These are phyloP conservation scores for Cryptophagus acutangulus DNA, from an alignment of 2,888 invertebrate species.

Conservation along the genomic window DNA sequence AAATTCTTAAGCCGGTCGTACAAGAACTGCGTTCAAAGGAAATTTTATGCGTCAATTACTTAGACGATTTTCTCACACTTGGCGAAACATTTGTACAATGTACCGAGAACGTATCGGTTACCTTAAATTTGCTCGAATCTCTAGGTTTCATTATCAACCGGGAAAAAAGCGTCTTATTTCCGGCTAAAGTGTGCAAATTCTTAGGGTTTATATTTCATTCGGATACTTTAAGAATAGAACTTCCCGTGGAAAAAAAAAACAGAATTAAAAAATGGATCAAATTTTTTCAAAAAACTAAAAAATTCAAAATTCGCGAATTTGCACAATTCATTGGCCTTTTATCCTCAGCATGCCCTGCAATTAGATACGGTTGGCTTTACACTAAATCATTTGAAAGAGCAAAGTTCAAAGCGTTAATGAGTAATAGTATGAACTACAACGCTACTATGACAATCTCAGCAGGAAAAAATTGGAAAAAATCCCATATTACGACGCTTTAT, in stretches of 20 bases:
- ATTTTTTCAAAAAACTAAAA: not conserved
- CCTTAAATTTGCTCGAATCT: constrained; percentile 2
- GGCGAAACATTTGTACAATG: constrained; percentile 12
- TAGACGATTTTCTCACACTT: constrained; percentile 22
- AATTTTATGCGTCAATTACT: constrained; percentile 20
- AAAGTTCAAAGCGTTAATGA: constrained; percentile 16
- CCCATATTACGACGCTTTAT: no score
- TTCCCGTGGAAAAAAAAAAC: constrained; percentile 11
- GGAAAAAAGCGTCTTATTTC: constrained; percentile 20
- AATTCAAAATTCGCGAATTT: constrained; percentile 6
- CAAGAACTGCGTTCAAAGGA: constrained; percentile 16
- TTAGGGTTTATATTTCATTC: constrained; percentile 22
- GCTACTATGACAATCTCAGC: constrained; percentile 1
- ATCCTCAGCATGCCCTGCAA: constrained; percentile 29
- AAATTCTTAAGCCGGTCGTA: constrained; percentile 27
- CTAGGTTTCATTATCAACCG: constrained; percentile 24
- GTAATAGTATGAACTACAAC: constrained; percentile 4
- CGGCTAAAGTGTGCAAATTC: constrained; percentile 17
- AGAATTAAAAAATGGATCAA: constrained; percentile 2
- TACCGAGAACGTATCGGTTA: not conserved
- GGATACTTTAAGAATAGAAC: constrained; percentile 6
- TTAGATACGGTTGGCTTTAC: constrained; percentile 33
- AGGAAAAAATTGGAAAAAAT: not conserved
- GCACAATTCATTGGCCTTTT: constrained; percentile 20
- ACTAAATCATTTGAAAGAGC: constrained; percentile 26